These are phyloP conservation scores for Nothocercus nigrocapillus DNA, from an alignment of 2,113 vertebrate genomes.

Conservation along the genomic window DNA sequence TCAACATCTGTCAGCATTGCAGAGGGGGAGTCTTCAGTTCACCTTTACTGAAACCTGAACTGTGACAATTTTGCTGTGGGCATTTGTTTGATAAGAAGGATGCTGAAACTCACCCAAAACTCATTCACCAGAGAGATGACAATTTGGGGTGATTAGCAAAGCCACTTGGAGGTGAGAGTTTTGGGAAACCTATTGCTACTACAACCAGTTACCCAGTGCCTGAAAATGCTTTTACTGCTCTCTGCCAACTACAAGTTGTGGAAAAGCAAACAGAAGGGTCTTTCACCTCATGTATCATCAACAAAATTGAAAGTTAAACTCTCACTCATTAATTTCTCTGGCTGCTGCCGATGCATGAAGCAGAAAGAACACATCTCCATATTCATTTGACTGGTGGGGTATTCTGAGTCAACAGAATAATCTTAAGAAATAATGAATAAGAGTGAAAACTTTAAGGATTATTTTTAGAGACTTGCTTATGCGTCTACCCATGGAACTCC, in stretches of 20 bases:
- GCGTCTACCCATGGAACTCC: neutral
- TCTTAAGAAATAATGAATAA: neutral
- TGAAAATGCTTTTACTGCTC: neutral
- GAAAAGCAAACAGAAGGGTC: neutral
- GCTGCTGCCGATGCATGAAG: neutral
- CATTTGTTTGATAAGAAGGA: neutral
- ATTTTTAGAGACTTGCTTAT: neutral
- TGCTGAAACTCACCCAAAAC: neutral
- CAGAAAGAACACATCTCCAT: neutral
- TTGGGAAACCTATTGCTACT: neutral
- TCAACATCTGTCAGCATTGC: neutral
- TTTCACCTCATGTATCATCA: neutral
- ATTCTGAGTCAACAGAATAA: neutral
- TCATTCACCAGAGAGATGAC: neutral
- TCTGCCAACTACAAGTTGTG: neutral
- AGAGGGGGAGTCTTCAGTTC: neutral
- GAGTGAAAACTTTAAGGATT: neutral
- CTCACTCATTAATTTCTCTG: neutral
- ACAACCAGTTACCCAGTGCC: fast-evolving
- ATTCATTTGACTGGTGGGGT: neutral
- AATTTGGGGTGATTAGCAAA: neutral
- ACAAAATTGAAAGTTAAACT: neutral
- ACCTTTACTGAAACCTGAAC: neutral
- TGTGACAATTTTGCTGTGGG: neutral
- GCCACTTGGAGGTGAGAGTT: neutral